Percentiles rank a stretch among this genome's conserved stretches.
Evolutionary conservation across 2,113 vertebrate species (phyloP).

Genomic region (Thalassarche chlororhynchos): DNA sequence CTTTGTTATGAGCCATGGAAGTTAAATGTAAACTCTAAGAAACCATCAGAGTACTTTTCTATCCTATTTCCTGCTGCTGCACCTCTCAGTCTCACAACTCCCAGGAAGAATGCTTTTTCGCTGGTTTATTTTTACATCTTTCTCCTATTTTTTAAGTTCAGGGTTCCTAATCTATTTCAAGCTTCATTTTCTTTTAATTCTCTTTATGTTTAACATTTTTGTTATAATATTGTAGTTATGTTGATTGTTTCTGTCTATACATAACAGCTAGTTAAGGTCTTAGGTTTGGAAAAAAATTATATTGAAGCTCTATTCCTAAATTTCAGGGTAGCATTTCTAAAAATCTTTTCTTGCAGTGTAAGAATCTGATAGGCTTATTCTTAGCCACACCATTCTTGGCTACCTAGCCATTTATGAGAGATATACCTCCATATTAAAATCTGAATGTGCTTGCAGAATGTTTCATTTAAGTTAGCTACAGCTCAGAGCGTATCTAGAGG

Average conservation of each 20-base stretch:
- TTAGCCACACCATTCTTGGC: neutral
- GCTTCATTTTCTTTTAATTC: neutral
- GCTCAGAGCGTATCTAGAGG: neutral
- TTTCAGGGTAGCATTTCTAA: neutral
- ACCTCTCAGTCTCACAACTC: neutral
- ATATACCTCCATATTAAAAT: neutral
- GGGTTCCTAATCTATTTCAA: neutral
- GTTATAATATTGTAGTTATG: neutral
- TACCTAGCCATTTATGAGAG: neutral
- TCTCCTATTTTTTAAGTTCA: neutral
- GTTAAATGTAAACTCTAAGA: neutral
- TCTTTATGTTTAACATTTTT: neutral
- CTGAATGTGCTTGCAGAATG: neutral
- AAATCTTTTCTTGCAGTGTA: neutral
- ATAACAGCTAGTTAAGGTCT: neutral
- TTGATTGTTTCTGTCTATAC: neutral
- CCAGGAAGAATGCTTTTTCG: neutral
- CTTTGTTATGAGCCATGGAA: neutral
- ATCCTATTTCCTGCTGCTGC: neutral
- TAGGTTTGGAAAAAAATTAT: neutral
- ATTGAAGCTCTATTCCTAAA: neutral
- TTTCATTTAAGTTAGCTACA: neutral
- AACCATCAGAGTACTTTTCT: neutral
- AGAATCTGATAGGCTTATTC: neutral
- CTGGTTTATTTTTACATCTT: neutral